Conservation (phyloP, 1,140 invertebrate species). For the Thalassaphorura encarpata region DNA sequence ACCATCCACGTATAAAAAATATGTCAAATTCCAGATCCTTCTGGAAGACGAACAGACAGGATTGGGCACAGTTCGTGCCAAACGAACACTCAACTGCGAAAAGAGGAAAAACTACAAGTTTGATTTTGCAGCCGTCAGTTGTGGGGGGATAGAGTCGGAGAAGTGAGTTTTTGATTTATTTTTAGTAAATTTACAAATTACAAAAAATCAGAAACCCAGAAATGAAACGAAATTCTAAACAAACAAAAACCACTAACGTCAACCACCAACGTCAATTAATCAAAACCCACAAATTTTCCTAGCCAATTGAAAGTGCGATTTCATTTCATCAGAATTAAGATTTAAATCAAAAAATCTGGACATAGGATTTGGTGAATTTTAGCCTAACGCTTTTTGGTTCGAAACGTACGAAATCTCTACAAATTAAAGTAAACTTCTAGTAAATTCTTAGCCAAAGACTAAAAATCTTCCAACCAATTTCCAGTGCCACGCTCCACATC, state of each 20-base stretch:
- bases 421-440: background rate
- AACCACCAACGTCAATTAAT: no score
- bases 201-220: no score
- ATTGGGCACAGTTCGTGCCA: conserved; percentile 58
- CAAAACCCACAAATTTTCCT: background rate
- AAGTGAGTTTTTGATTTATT: conserved; percentile 69
- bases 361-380: background rate
- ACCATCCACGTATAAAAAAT: no score
- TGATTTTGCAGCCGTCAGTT: conserved; percentile 83
- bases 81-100: conserved; percentile 78
- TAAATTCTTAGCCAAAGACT: background rate
- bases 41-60: conserved; percentile 45
- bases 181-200: no score
- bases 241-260: no score
- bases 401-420: background rate
- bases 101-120: conserved; percentile 91
- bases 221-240: no score
- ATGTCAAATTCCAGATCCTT: conserved; percentile 45
- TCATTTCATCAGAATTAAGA: background rate
- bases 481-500: conserved; percentile 82
- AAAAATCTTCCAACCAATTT: conserved; percentile 37
- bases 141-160: conserved; percentile 68
- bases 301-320: background rate
- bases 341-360: background rate
- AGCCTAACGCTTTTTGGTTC: background rate